Percentiles rank a stretch among this genome's conserved stretches.
Evolutionary conservation across 2,113 vertebrate genomes (phyloP).

Genomic region (Protobothrops flavoviridis): DNA sequence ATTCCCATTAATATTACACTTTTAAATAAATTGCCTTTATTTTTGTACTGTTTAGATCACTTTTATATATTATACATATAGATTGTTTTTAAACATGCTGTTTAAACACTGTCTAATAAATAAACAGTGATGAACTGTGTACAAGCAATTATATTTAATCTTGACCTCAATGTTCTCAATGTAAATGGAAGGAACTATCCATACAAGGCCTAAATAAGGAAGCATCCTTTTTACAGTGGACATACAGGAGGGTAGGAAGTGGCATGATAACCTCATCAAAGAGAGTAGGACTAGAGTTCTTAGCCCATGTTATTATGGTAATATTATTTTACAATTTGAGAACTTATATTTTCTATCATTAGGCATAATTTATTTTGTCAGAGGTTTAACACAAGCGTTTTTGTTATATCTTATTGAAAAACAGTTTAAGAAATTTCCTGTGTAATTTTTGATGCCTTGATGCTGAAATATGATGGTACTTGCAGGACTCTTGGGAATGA

Average conservation of each 20-base stretch:
- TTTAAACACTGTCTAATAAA: not conserved
- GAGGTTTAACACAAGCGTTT: not conserved
- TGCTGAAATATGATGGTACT: not conserved
- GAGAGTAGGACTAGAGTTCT: not conserved
- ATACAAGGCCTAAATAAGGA: not conserved
- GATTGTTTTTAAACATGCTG: not conserved
- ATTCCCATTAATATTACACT: not conserved
- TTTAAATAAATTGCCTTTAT: not conserved
- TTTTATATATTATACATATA: not conserved
- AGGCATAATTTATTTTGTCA: not conserved
- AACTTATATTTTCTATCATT: not conserved
- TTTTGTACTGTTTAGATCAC: not conserved
- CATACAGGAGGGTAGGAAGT: not conserved
- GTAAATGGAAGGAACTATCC: not conserved
- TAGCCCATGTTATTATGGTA: not conserved
- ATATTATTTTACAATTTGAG: not conserved
- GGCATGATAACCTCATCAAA: not conserved
- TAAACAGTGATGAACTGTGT: not conserved
- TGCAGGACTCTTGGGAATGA: not conserved
- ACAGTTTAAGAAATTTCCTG: not conserved
- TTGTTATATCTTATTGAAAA: not conserved
- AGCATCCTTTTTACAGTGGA: not conserved
- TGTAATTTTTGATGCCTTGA: not conserved
- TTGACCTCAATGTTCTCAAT: not conserved
- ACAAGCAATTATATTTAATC: not conserved